Evolutionary conservation across 2,797 vertebrate genomes (phyloP), one percentile per base, ranked within the genome.

Genomic region (Bovichtus variegatus): DNA sequence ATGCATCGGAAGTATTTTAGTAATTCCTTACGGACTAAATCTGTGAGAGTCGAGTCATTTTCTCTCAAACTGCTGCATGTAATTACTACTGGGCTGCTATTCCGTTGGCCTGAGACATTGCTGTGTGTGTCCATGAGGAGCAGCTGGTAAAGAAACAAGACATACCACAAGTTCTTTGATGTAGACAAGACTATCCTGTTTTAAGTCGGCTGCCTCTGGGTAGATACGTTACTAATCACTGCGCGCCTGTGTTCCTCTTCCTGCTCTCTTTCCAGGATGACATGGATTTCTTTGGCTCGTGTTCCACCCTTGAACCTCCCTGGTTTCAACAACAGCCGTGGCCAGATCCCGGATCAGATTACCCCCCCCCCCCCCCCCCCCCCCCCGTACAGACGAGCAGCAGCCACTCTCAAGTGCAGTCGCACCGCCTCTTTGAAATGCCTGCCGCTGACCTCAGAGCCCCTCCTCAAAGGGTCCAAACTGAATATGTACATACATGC

Each of bases 221-320:
- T 61, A 49, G 82, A 90, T 78, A 78, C 13, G 58, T 89, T 84
- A 88, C 87, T 92, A 89, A 92, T 89, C 79, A 60, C 78, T 62
- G 67, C 60, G 25, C 71, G 78, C 77, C 76, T 75, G 74, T 75
- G 71, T 81, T 82, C 81, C 69, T 90, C 85, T 83, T 83, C 79
- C 89, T 83, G 71, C 74, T 87, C 79, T 87, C 76, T 76, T 82
- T 79, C 72, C 92, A 95, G 94, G 92, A 91, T 94, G 93, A 95
- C 87, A 87, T 82, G 80, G 84, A 82, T 90, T 91, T 90, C 87
- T 92, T 87, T 87, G 86, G 83, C 86, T 84, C 70, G 34, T 72
- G 83, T 90, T 90, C 82, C 89, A 86, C 86, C 85, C 79, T 74
- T 90, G 84, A 93, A 91, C 79, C 81, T 78, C 81, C 87, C 84